phyloP scores from a whole-genome alignment of 2,888 invertebrate species.

The Homarus gammarus region DNA sequence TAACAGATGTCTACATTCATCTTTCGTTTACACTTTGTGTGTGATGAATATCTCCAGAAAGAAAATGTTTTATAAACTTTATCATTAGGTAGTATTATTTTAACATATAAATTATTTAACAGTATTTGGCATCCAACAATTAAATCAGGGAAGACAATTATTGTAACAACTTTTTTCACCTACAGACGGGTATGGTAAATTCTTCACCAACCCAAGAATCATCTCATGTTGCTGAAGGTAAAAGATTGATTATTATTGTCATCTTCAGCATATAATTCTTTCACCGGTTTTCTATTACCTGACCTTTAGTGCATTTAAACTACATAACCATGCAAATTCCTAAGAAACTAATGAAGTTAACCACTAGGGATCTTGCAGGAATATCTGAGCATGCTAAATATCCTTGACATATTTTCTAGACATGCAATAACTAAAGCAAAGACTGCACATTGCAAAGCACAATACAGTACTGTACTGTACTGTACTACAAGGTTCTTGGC shows the following conservation, averaged over 20 bases:
- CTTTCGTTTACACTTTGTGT: neutral
- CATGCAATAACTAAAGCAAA: neutral
- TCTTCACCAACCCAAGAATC: neutral
- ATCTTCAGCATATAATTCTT: neutral
- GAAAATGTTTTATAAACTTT: neutral
- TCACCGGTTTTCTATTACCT: neutral
- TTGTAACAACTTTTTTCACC: neutral
- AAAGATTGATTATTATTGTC: neutral
- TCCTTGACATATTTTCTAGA: neutral
- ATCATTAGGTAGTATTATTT: neutral
- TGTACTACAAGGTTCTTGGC: no score
- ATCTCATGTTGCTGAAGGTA: neutral
- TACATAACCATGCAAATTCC: neutral
- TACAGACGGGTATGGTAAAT: neutral
- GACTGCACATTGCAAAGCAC: neutral
- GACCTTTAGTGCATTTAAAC: neutral
- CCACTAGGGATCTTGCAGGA: neutral
- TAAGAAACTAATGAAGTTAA: neutral
- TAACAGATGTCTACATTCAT: neutral
- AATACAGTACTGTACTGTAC: neutral
- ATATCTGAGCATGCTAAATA: neutral
- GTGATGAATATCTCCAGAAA: neutral
- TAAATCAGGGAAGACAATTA: neutral
- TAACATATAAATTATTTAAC: neutral
- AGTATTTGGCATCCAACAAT: conserved; percentile 15